Evolutionary conservation across 2,113 vertebrate species (phyloP).

Genomic region (Furnarius figulus): DNA sequence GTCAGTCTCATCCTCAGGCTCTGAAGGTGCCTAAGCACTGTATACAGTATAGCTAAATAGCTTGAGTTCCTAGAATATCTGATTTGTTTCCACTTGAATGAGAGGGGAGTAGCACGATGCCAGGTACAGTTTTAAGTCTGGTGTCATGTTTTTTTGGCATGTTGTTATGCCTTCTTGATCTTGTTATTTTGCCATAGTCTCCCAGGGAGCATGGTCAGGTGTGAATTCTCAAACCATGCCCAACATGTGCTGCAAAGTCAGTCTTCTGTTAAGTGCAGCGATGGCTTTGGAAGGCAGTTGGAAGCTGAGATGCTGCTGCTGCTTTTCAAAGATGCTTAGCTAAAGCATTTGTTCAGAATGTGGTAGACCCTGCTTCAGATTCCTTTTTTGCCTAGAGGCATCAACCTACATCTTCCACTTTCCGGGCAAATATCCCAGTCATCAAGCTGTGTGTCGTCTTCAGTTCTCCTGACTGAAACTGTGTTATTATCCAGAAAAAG

Average conservation of each 20-base stretch:
- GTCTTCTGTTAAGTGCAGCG: not conserved
- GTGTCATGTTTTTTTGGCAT: not conserved
- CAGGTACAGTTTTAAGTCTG: not conserved
- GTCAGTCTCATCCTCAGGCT: not conserved
- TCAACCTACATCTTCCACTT: constrained; percentile 32
- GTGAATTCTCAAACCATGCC: not conserved
- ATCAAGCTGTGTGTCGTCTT: constrained; percentile 9
- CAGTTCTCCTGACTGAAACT: constrained; percentile 11
- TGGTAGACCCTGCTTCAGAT: constrained; percentile 34
- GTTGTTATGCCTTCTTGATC: not conserved
- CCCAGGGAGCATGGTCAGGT: not conserved
- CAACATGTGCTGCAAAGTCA: not conserved
- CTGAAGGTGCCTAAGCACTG: not conserved
- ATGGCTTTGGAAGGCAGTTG: not conserved
- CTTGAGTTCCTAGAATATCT: not conserved
- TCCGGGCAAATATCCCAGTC: not conserved
- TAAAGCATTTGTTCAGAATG: constrained; percentile 19
- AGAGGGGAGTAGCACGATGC: not conserved
- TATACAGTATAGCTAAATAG: not conserved
- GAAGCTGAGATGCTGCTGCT: constrained; percentile 9
- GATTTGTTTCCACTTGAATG: not conserved
- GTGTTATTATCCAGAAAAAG: constrained; percentile 13
- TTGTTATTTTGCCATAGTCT: not conserved
- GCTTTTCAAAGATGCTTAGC: not conserved
- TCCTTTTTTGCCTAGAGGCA: constrained; percentile 17